Conservation (phyloP, 2,888 invertebrate genomes). For the Phyllotreta cruciferae region DNA sequence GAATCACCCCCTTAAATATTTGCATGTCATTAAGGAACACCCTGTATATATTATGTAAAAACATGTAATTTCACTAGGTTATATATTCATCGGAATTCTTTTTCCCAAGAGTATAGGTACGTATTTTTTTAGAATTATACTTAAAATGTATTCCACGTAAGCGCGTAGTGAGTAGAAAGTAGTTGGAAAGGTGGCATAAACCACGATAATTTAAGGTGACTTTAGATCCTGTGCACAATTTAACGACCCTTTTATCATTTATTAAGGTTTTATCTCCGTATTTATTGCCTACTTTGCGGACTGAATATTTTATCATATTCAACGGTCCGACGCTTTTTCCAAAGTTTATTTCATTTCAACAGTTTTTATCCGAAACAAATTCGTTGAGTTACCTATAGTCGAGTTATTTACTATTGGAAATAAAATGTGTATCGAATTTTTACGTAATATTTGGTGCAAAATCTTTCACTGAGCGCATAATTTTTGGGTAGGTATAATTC, state of each 20-base stretch:
- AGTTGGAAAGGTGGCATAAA: conserved; percentile 28
- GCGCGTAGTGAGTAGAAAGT: conserved; percentile 24
- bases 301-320: conserved; percentile 50
- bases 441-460: no score
- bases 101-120: no score
- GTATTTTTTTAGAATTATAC: neutral
- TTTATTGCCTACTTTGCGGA: conserved; percentile 42
- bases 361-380: no score
- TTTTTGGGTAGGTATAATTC: neutral
- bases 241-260: conserved; percentile 56
- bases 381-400: no score
- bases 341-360: no score
- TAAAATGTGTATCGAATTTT: no score
- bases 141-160: conserved; percentile 25
- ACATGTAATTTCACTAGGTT: no score
- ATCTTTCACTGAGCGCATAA: no score
- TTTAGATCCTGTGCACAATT: conserved; percentile 49
- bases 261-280: conserved; percentile 54
- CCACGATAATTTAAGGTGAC: conserved; percentile 36
- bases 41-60: no score
- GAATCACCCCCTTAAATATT: no score
- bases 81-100: no score
- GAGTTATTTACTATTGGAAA: neutral
- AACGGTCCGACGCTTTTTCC: conserved; percentile 24
- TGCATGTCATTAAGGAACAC: no score